A percentile compares a stretch with the other conserved stretches of the same genome.
These are phyloP conservation scores for Distichodus sexfasciatus DNA, from an alignment of 2,797 vertebrate species.

Conservation along the genomic window DNA sequence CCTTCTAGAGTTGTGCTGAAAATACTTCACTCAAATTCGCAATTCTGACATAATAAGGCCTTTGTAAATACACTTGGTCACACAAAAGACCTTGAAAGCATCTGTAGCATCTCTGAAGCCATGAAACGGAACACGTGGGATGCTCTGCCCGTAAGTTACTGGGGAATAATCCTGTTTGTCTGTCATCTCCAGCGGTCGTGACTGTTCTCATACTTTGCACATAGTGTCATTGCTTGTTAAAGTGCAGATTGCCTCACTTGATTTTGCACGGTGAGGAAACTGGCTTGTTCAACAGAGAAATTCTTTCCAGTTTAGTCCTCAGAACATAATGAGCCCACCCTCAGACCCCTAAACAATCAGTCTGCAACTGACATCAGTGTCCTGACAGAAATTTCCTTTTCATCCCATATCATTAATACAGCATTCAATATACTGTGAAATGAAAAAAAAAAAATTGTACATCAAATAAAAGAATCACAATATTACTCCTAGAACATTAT, in stretches of 20 bases:
- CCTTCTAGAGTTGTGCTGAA: slow-evolving; percentile 26
- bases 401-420: no score
- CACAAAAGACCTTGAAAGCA: neutral
- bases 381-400: no score
- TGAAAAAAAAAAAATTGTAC: no score
- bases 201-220: slow-evolving; percentile 58
- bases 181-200: slow-evolving; percentile 56
- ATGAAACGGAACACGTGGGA: slow-evolving; percentile 18
- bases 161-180: slow-evolving; percentile 48
- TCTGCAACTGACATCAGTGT: slow-evolving; percentile 24
- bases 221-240: slow-evolving; percentile 68
- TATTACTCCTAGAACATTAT: no score
- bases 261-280: slow-evolving; percentile 58
- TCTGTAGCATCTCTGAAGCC: neutral
- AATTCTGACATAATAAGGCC: slow-evolving; percentile 3
- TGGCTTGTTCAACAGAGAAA: slow-evolving; percentile 52
- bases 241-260: slow-evolving; percentile 64
- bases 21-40: neutral
- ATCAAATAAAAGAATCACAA: no score
- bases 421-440: no score
- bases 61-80: neutral
- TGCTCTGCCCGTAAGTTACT: slow-evolving; percentile 21
- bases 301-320: slow-evolving; percentile 66
- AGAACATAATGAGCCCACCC: slow-evolving; percentile 52
- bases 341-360: slow-evolving; percentile 32